phyloP scores from a whole-genome alignment of 2,797 vertebrate species.

The Neoniphon sammara region DNA sequence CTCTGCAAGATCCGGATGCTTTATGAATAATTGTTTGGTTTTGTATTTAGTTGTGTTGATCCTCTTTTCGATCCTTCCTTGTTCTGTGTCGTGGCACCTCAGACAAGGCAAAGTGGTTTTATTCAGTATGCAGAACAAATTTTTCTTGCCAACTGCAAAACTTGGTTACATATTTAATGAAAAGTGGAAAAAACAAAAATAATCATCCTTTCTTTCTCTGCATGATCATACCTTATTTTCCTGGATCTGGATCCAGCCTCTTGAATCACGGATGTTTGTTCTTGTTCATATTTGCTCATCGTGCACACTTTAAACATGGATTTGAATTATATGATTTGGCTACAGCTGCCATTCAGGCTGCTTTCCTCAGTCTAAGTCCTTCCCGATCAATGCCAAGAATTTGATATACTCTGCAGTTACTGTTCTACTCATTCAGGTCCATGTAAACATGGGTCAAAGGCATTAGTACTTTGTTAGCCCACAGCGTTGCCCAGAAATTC shows the following conservation, averaged over 20 bases:
- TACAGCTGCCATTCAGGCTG: too few species aligned
- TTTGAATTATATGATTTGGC: too few species aligned
- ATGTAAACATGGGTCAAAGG: not conserved
- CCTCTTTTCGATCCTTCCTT: constrained; percentile 18
- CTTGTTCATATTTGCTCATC: too few species aligned
- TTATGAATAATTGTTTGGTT: constrained; percentile 57
- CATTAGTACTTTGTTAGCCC: not conserved
- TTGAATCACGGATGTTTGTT: constrained; percentile 32
- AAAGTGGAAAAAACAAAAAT: constrained; percentile 12
- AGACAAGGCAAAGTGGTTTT: constrained; percentile 41
- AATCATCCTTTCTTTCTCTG: constrained; percentile 43
- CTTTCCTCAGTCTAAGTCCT: not conserved
- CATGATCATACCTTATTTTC: constrained; percentile 58
- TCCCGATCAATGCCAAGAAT: not conserved
- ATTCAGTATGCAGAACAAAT: constrained; percentile 19
- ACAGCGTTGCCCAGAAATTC: too few species aligned
- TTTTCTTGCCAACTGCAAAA: constrained; percentile 22
- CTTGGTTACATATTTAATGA: constrained; percentile 21
- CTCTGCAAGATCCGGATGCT: constrained; percentile 52
- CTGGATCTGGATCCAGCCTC: constrained; percentile 64
- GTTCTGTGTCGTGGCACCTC: constrained; percentile 39
- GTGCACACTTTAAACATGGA: too few species aligned
- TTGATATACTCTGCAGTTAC: too few species aligned
- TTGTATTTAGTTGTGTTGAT: constrained; percentile 48
- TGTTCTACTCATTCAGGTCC: too few species aligned